phyloP scores from a whole-genome alignment of 2,113 vertebrate genomes.

The Neotragus pygmaeus region DNA sequence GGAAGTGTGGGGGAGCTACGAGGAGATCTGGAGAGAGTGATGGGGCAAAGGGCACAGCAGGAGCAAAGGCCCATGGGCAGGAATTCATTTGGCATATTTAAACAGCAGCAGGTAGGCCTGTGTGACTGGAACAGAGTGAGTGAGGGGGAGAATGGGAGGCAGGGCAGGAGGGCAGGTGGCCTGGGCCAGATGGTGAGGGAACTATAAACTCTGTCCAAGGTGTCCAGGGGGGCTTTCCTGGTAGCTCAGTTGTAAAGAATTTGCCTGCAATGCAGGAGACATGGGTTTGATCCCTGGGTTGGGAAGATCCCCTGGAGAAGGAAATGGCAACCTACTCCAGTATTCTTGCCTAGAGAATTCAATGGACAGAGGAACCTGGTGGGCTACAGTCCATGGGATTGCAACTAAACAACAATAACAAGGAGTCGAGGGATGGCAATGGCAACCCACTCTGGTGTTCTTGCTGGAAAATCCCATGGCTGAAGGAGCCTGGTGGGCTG shows the following conservation, averaged over 20 bases:
- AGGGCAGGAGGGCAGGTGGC: background rate
- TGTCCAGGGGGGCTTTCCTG: background rate
- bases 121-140: background rate
- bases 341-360: background rate
- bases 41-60: background rate
- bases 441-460: too few species aligned
- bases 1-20: background rate
- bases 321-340: background rate
- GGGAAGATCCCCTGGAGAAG: background rate
- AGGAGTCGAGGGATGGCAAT: too few species aligned
- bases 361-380: background rate
- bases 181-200: background rate
- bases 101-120: background rate
- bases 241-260: background rate
- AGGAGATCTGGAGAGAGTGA: background rate
- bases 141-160: background rate
- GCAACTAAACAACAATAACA: background rate
- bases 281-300: background rate
- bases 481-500: too few species aligned
- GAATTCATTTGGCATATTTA: background rate
- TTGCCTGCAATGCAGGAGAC: background rate
- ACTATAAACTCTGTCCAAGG: fast-evolving
- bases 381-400: background rate
- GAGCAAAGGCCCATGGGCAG: background rate
- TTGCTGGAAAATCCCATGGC: too few species aligned